Conservation (phyloP, 1,140 invertebrate species). For the Aleiodes sp. region DNA sequence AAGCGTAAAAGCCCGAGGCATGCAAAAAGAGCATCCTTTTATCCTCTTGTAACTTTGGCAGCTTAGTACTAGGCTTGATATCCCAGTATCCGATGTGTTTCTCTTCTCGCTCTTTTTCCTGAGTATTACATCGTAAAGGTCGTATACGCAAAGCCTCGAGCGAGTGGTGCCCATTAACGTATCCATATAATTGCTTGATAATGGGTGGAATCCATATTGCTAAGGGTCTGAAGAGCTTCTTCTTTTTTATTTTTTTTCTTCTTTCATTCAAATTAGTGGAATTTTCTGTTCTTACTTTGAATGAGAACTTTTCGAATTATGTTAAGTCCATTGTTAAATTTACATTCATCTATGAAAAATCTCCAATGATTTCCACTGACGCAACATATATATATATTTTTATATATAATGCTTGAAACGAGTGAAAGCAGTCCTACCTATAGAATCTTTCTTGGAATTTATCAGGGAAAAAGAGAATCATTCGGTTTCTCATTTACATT, state of each 20-base stretch:
- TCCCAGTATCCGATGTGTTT: not conserved
- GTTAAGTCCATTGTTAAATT: not conserved
- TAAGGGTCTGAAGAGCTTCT: not conserved
- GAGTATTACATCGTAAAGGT: not conserved
- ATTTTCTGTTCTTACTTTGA: no score
- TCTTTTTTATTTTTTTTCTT: not conserved
- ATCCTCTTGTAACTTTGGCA: conserved; percentile 63
- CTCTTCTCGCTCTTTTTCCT: not conserved
- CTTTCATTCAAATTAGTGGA: not conserved
- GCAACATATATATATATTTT: not conserved
- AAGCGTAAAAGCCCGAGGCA: conserved; percentile 57
- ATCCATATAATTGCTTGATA: not conserved
- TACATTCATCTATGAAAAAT: not conserved
- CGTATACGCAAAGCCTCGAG: not conserved
- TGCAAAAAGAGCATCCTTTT: conserved; percentile 58
- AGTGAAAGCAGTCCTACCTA: conserved; percentile 11
- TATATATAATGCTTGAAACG: not conserved
- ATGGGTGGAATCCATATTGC: not conserved
- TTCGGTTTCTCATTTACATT: conserved; percentile 30
- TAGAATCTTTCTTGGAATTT: conserved; percentile 25
- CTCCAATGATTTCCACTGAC: not conserved
- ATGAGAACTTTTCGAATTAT: not conserved
- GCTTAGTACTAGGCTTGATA: conserved; percentile 32
- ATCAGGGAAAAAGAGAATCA: conserved; percentile 16
- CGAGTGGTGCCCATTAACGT: not conserved